Conservation (phyloP, 2,888 invertebrate species). For the Steinernema carpocapsae region DNA sequence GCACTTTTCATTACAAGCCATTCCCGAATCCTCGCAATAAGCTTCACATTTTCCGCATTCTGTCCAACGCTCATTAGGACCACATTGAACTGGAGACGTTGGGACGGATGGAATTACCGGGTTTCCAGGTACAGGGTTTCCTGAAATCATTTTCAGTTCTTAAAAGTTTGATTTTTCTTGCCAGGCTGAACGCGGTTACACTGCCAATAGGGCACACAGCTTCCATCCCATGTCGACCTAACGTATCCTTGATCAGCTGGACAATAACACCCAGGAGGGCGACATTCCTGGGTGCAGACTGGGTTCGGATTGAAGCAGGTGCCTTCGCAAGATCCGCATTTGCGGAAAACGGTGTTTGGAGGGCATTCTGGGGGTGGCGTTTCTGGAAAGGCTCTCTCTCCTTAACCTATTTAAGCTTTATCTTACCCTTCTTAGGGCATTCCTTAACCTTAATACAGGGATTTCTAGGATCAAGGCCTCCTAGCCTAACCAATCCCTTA, state of each 20-base stretch:
- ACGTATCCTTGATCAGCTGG: conserved; percentile 13
- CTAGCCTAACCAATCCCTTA: conserved; percentile 5
- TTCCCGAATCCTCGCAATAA: neutral
- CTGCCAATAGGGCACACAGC: conserved; percentile 12
- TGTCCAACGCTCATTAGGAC: neutral
- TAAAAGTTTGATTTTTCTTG: too few species aligned
- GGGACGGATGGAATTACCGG: neutral
- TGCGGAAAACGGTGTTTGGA: conserved; percentile 6
- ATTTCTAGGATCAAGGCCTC: neutral
- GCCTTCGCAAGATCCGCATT: conserved; percentile 15
- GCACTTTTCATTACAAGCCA: neutral
- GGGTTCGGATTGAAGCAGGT: conserved; percentile 9
- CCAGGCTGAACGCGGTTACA: neutral
- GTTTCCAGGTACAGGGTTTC: too few species aligned
- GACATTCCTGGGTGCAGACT: neutral
- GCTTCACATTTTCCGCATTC: neutral
- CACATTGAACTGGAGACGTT: neutral
- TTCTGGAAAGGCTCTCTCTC: neutral
- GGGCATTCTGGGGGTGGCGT: conserved; percentile 4
- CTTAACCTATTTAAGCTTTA: too few species aligned
- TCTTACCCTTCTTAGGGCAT: conserved; percentile 5
- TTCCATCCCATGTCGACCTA: neutral
- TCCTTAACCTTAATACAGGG: conserved; percentile 5
- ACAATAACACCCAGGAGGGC: conserved; percentile 1
- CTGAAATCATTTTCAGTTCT: too few species aligned